phyloP scores from a whole-genome alignment of 1,140 invertebrate species.

The Bombus waltoni region DNA sequence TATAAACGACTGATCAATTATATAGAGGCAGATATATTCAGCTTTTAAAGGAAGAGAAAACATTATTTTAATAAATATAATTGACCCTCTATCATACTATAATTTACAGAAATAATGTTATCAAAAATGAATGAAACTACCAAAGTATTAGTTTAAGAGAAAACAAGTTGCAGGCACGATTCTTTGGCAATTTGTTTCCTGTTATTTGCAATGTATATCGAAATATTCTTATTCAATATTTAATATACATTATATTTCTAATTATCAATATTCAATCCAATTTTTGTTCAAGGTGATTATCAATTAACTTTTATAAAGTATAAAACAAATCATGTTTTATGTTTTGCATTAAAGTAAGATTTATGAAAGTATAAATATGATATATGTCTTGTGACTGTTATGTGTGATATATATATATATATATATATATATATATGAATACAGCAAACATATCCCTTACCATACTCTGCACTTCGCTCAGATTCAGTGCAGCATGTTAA shows the following conservation, averaged over 20 bases:
- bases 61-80: not conserved
- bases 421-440: not conserved
- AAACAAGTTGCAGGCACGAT: slow-evolving; percentile 4
- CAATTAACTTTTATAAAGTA: slow-evolving; percentile 37
- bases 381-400: not conserved
- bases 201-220: not conserved
- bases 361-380: slow-evolving; percentile 5
- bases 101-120: not conserved
- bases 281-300: not conserved
- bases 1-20: not conserved
- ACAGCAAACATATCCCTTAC: slow-evolving; percentile 79
- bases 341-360: not conserved
- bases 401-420: not conserved
- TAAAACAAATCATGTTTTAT: not conserved
- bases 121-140: slow-evolving; percentile 6
- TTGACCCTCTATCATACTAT: not conserved
- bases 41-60: not conserved
- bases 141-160: not conserved
- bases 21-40: not conserved
- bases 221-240: not conserved
- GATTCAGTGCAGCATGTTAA: slow-evolving; percentile 86
- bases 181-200: not conserved
- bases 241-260: not conserved
- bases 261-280: not conserved
- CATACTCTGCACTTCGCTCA: slow-evolving; percentile 84